Percentiles rank a stretch among this genome's conserved stretches.
phyloP scores from a whole-genome alignment of 2,113 vertebrate genomes.

The Dasyprocta punctata region DNA sequence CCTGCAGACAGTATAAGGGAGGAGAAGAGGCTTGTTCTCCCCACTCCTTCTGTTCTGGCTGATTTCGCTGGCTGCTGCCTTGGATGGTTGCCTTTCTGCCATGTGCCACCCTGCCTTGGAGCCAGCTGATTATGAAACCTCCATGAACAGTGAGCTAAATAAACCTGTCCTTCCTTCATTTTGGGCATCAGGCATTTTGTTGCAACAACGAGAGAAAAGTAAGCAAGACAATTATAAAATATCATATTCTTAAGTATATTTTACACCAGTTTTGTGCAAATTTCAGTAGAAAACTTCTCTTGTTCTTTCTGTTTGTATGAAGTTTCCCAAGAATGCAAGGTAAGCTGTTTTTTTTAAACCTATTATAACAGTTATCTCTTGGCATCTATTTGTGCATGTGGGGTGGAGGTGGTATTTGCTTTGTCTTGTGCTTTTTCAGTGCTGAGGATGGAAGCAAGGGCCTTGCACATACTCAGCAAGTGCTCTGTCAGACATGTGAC shows the following conservation, averaged over 20 bases:
- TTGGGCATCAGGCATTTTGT: too few species aligned
- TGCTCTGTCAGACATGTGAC: not conserved
- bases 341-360: not conserved
- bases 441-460: not conserved
- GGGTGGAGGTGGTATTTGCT: not conserved
- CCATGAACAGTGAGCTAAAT: too few species aligned
- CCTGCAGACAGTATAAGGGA: too few species aligned
- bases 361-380: not conserved
- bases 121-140: too few species aligned
- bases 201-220: too few species aligned
- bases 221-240: not conserved
- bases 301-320: not conserved
- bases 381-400: not conserved
- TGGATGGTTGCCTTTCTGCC: too few species aligned
- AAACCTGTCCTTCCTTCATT: too few species aligned
- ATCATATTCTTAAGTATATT: not conserved
- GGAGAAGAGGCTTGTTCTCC: too few species aligned
- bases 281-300: not conserved
- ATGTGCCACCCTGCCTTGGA: too few species aligned
- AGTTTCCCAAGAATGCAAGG: not conserved
- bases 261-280: not conserved
- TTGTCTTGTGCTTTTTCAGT: not conserved
- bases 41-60: too few species aligned
- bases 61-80: too few species aligned
- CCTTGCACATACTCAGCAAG: not conserved